Evolutionary conservation across 2,888 invertebrate species (phyloP).

Genomic region (Ophraella communa): DNA sequence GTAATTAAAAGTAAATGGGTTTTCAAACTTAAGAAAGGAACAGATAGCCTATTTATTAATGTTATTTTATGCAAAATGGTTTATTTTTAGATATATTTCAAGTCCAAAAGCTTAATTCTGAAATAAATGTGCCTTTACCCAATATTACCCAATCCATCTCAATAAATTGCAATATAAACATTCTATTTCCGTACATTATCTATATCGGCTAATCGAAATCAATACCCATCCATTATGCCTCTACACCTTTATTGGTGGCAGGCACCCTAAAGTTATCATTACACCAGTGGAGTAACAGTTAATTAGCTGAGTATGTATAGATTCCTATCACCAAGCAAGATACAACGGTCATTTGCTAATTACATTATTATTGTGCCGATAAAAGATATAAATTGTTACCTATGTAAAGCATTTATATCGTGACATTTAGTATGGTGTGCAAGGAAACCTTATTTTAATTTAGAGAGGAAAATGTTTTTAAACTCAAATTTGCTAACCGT

Average conservation of each 20-base stretch:
- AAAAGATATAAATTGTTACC: not conserved
- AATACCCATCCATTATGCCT: not conserved
- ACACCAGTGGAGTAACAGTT: not conserved
- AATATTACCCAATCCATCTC: not conserved
- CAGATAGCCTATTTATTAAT: no score
- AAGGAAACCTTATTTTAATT: not conserved
- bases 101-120: no score
- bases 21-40: no score
- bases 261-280: not conserved
- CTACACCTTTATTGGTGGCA: not conserved
- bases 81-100: no score
- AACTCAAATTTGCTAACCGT: no score
- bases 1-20: no score
- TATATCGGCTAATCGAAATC: not conserved
- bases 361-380: not conserved
- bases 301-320: not conserved
- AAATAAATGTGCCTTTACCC: no score
- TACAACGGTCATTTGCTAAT: not conserved
- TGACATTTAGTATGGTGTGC: not conserved
- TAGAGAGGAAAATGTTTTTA: no score
- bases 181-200: not conserved
- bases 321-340: not conserved
- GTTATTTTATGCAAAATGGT: no score
- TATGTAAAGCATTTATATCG: no score
- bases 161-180: not conserved